phyloP scores from a whole-genome alignment of 1,140 invertebrate species.

The Meloidogyne hapla region DNA sequence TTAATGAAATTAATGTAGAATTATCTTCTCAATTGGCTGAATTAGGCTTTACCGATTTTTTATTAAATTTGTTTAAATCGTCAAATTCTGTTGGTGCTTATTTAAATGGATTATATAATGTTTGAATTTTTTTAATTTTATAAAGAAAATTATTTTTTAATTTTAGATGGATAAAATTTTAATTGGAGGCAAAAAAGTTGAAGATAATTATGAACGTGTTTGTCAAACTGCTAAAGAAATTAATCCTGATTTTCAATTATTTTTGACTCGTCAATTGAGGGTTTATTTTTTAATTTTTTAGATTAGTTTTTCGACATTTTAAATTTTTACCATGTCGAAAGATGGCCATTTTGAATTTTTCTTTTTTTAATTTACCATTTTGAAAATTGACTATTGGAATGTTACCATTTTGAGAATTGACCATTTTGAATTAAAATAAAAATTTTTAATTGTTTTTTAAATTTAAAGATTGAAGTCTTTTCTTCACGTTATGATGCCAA shows the following conservation, averaged over 20 bases:
- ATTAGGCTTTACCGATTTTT: conserved; percentile 44
- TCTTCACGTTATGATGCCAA: conserved; percentile 29
- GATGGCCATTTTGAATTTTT: no score
- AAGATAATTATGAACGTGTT: conserved; percentile 33
- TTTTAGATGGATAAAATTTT: conserved; percentile 45
- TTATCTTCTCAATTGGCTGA: conserved; percentile 28
- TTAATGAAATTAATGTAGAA: background rate
- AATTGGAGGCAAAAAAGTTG: conserved; percentile 38
- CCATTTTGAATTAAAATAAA: background rate
- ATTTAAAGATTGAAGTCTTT: conserved; percentile 27
- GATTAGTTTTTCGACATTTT: background rate
- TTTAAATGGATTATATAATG: conserved; percentile 32
- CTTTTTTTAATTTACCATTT: background rate
- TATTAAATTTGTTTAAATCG: conserved; percentile 40
- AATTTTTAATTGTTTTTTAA: background rate
- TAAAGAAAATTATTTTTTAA: background rate
- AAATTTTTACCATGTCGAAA: background rate
- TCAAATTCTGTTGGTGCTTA: conserved; percentile 45
- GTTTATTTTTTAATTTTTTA: conserved; percentile 5
- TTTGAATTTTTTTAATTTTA: conserved; percentile 29
- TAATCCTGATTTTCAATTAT: conserved; percentile 25
- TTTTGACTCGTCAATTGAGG: conserved; percentile 36
- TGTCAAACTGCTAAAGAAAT: conserved; percentile 29
- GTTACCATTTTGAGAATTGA: no score
- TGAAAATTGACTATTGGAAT: no score